Evolutionary conservation across 2,113 vertebrate species (phyloP).

Genomic region (Isurus oxyrinchus): DNA sequence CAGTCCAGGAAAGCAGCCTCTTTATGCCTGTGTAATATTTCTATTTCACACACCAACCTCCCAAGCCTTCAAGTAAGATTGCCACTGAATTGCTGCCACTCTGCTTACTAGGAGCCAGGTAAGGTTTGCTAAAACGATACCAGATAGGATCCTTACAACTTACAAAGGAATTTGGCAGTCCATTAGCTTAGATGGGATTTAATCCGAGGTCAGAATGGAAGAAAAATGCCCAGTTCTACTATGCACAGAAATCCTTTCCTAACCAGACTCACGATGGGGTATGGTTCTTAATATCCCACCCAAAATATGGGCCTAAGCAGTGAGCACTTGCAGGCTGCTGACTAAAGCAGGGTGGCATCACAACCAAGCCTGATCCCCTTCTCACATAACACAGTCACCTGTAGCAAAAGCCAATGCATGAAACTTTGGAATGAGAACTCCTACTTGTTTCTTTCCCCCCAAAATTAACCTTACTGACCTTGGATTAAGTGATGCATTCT

Average conservation of each 20-base stretch:
- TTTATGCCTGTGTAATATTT: background rate
- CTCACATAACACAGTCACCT: background rate
- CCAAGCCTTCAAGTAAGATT: background rate
- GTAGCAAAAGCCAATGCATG: background rate
- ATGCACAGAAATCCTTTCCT: background rate
- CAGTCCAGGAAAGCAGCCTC: background rate
- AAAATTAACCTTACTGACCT: background rate
- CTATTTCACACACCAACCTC: background rate
- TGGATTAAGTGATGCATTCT: background rate
- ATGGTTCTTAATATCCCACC: background rate
- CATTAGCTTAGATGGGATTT: background rate
- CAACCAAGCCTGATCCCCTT: background rate
- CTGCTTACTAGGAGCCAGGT: background rate
- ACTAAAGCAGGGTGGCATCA: background rate
- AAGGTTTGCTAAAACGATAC: background rate
- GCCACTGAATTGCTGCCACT: background rate
- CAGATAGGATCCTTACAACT: background rate
- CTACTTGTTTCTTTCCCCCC: background rate
- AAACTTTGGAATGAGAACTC: background rate
- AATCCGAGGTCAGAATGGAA: background rate
- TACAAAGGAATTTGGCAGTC: background rate
- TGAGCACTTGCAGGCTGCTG: background rate
- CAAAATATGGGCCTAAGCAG: background rate
- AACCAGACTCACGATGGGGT: too few species aligned
- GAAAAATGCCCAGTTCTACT: background rate